These are phyloP conservation scores for Mesorhabditis spiculigera DNA, from an alignment of 2,888 invertebrate genomes.

Conservation along the genomic window DNA sequence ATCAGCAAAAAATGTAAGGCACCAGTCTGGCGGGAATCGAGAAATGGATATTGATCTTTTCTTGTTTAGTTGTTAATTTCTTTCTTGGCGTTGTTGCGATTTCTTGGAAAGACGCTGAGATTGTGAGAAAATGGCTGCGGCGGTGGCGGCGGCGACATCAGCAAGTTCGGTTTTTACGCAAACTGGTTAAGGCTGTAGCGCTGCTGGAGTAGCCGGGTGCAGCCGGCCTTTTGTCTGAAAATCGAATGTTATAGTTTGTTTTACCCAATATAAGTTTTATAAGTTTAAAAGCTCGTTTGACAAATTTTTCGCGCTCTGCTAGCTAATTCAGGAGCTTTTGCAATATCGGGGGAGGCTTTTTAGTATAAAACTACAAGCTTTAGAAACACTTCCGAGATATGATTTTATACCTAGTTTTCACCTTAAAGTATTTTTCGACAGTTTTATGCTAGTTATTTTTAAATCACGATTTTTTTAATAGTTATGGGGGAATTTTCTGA, in stretches of 20 bases:
- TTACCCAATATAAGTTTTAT: too few relatives aligned
- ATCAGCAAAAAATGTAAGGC: too few relatives aligned
- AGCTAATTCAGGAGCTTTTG: too few relatives aligned
- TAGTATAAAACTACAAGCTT: too few relatives aligned
- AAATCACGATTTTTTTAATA: too few relatives aligned
- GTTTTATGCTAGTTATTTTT: not conserved
- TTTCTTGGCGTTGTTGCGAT: not conserved
- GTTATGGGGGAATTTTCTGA: too few relatives aligned
- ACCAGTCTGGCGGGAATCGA: too few relatives aligned
- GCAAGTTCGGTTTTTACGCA: constrained; percentile 18
- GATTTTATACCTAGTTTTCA: not conserved
- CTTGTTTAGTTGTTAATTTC: not conserved
- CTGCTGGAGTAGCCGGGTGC: constrained; percentile 48
- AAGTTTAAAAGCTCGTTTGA: too few relatives aligned
- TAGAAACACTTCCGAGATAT: not conserved
- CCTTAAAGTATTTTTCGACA: too few relatives aligned
- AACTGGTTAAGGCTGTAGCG: constrained; percentile 39
- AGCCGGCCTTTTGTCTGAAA: constrained; percentile 49
- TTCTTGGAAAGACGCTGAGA: constrained; percentile 9
- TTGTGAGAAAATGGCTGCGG: constrained; percentile 17
- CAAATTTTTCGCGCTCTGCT: too few relatives aligned
- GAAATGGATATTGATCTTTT: too few relatives aligned
- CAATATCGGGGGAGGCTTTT: too few relatives aligned
- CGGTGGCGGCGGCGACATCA: constrained; percentile 20
- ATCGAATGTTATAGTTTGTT: not conserved